Base-by-base conservation (phyloP, 2,113 vertebrate species). In the Bothrops jararaca region DNA sequence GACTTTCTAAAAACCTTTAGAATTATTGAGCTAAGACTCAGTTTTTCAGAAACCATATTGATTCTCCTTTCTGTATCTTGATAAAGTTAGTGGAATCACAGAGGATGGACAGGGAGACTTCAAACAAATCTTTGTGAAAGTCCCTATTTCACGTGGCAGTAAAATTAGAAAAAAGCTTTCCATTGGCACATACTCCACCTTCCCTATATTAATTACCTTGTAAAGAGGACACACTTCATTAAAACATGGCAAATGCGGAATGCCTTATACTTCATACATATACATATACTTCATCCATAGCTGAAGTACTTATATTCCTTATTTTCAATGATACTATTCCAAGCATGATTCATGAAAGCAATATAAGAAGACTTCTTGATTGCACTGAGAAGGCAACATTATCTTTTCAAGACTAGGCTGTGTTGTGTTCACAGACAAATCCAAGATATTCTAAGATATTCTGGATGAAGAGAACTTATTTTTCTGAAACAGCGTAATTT, bases 401-500 rank as follows among this genome's bases (percentile, higher is more conserved):
- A 58, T 89, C 69, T 60, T 85, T 85, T 58, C 42, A 60, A 20
- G 54, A 89, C 26, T 45, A 53, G 23, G 34, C 13, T 88, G 86
- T 42, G 42, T 20, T 92, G 45, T 42, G 58, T 34, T 58, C 12
- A 39, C 9, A 29, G 22, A 87, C 29, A 91, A 5, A 85, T 4
- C 9, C 22, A 23, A 60, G 22, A n/a, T 7, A 74, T 88, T 93
- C 87, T 87, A 52, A 57, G 34, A 45, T 5, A 45, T 45, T 45
- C 20, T 42, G 60, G 86, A 57, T 91, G 93, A 92, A 94, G 29
- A 90, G 48, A 94, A 91, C 10, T 56, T 93, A 57, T 95, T 96
- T 92, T 64, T 91, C 57, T 60, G 13, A 90, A 96, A 92, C 54
- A 86, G 69, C 18, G 26, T 88, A 85, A 89, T 95, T 85, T 91